A percentile compares a stretch with the other conserved stretches of the same genome.
Conservation (phyloP, 2,888 invertebrate genomes). For the Neuroscelio doddi region DNA sequence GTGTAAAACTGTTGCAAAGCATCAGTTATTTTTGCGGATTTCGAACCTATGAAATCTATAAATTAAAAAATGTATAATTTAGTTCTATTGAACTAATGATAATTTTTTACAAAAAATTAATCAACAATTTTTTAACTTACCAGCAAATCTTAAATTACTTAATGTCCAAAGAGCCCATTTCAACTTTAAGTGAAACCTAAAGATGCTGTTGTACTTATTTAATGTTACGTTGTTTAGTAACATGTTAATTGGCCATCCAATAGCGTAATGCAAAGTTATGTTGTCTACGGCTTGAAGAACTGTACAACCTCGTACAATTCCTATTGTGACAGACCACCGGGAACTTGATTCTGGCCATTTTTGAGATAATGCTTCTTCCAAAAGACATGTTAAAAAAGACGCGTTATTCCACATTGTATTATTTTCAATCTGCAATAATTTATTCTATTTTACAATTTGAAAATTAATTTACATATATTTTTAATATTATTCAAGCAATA, state of each 20-base stretch:
- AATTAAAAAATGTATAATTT: constrained; percentile 1
- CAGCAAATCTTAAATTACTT: constrained; percentile 72
- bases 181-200: constrained; percentile 74
- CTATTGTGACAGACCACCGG: constrained; percentile 65
- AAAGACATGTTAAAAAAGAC: constrained; percentile 70
- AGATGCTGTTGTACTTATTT: constrained; percentile 70
- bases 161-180: constrained; percentile 75
- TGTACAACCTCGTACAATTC: constrained; percentile 56
- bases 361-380: constrained; percentile 72
- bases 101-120: neutral
- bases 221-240: constrained; percentile 63
- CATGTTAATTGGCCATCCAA: constrained; percentile 70
- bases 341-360: constrained; percentile 71
- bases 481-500: constrained; percentile 47
- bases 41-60: constrained; percentile 60
- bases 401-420: constrained; percentile 72
- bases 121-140: constrained; percentile 48
- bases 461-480: neutral
- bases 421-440: constrained; percentile 69
- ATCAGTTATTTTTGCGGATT: constrained; percentile 49
- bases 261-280: constrained; percentile 64
- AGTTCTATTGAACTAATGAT: neutral
- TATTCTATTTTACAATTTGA: neutral
- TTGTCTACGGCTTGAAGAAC: constrained; percentile 64
- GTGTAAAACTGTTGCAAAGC: constrained; percentile 61